phyloP scores from a whole-genome alignment of 2,797 vertebrate species.

The Melanotaenia pygmaea region DNA sequence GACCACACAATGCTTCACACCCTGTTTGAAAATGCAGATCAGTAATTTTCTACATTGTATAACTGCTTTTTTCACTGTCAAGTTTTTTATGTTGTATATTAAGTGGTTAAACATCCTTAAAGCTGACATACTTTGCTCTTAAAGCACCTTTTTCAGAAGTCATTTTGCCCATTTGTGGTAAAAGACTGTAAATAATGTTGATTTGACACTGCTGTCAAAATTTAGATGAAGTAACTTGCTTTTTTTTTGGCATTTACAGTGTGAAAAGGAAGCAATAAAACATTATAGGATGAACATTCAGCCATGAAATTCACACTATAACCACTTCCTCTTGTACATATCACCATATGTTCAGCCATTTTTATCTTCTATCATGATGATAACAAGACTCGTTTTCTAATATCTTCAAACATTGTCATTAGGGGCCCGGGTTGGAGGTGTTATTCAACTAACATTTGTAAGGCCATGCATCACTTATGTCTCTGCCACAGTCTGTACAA shows the following conservation, averaged over 20 bases:
- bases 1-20: too few species aligned
- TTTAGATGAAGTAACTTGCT: neutral
- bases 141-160: neutral
- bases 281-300: constrained; percentile 3
- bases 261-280: constrained; percentile 10
- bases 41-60: neutral
- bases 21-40: too few species aligned
- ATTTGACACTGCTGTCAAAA: neutral
- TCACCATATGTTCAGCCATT: constrained; percentile 41
- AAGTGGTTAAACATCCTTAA: neutral
- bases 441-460: constrained; percentile 91
- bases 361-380: constrained; percentile 65
- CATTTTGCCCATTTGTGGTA: neutral
- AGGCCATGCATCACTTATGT: constrained; percentile 88
- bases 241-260: constrained; percentile 22
- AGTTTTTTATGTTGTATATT: neutral
- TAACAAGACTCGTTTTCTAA: constrained; percentile 69
- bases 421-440: constrained; percentile 78
- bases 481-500: constrained; percentile 71
- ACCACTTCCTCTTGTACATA: constrained; percentile 29
- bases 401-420: constrained; percentile 76
- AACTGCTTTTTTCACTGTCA: too few species aligned
- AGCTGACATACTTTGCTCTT: neutral
- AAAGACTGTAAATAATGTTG: neutral
- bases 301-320: constrained; percentile 19